Evolutionary conservation across 2,113 vertebrate genomes (phyloP), one percentile per base, ranked within the genome.

Genomic region (Elephas maximus): DNA sequence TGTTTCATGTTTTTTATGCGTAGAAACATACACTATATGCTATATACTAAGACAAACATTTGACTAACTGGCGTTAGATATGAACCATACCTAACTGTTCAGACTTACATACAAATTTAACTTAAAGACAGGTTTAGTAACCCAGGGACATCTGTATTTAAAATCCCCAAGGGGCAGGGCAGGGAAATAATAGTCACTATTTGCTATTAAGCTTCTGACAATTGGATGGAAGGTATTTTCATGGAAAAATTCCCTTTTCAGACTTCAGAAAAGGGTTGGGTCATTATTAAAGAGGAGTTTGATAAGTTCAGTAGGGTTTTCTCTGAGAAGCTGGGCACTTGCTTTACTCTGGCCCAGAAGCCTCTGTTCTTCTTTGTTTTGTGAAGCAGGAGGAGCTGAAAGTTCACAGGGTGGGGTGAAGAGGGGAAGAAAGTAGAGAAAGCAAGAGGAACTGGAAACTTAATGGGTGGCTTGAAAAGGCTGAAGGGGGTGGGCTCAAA

Each of bases 131-230:
- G 48, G 10, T 48, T 48, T 48, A 6, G 48, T 48, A 48, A 48
- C 10, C 48, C 10, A 10, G 10, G 48, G 10, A 7, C 10, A 10
- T 10, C 48, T 48, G 48, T 78, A 62, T 92, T 96, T 78, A 76
- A 96, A 94, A 81, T 41, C 79, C 37, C 9, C 45, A 48, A 51
- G 69, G 76, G 23, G 26, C 24, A 2, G 8, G 48, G 48, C 48
- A 48, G 48, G 48, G 48, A 48, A 48, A 8, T 4, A 7, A 48
- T 11, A 79, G 30, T 26, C 30, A 85, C 86, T 94, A 89, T 87
- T 93, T 95, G 44, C 57, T 44, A 95, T 94, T 93, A 67, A 87
- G 20, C 8, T 84, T 93, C 33, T 83, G 86, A 96, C 51, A 95
- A 85, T 15, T 57, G 79, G n/a, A 26, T 79, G 14, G 93, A 69